Conservation (phyloP, 1,140 invertebrate genomes). For the Brachionus rubens region DNA sequence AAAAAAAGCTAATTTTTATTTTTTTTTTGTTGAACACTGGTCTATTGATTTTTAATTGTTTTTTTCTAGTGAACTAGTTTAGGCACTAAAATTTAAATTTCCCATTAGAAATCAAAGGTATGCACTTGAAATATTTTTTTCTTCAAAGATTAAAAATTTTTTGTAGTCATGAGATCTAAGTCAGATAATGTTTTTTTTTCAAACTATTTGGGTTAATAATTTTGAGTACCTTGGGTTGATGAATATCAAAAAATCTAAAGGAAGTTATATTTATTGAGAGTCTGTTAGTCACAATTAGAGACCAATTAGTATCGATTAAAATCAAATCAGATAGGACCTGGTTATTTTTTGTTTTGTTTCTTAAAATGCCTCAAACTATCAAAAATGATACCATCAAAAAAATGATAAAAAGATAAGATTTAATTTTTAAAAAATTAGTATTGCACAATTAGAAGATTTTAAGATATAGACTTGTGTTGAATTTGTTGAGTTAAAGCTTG, state of each 20-base stretch:
- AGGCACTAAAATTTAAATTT: neutral
- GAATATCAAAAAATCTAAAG: too few relatives aligned
- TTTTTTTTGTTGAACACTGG: neutral
- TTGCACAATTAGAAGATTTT: neutral
- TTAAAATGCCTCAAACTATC: constrained; percentile 8
- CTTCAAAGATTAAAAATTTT: neutral
- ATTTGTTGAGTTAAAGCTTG: neutral
- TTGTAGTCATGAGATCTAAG: neutral
- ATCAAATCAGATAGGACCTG: neutral
- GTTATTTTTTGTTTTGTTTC: too few relatives aligned
- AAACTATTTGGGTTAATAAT: constrained; percentile 11
- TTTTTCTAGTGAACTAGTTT: neutral
- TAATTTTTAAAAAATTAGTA: neutral
- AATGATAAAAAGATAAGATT: too few relatives aligned
- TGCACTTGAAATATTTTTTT: constrained; percentile 25
- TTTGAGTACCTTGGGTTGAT: neutral
- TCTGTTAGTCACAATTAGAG: neutral
- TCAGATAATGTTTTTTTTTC: constrained; percentile 2
- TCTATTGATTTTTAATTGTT: constrained; percentile 30
- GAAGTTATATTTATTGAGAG: too few relatives aligned
- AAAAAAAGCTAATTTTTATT: constrained; percentile 8
- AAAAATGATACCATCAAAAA: too few relatives aligned
- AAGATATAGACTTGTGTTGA: neutral
- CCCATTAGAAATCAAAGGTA: constrained; percentile 11
- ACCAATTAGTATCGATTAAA: constrained; percentile 28